Conservation (phyloP, 2,113 vertebrate genomes). For the Prunella fulvescens region DNA sequence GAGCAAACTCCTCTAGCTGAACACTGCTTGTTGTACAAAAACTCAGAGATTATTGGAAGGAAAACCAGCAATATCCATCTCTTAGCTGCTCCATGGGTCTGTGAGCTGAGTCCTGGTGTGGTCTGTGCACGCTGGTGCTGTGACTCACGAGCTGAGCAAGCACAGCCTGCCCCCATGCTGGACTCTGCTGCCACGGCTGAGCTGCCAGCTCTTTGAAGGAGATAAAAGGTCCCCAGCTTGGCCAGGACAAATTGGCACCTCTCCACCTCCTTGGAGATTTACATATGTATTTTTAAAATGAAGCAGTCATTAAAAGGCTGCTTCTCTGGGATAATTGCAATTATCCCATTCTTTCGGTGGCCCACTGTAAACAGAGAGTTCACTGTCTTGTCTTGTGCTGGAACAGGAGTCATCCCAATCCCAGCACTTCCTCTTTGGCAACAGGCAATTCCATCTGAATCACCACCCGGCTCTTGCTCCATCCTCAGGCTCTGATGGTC, state of each 20-base stretch:
- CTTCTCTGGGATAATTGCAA: slow-evolving; percentile 51
- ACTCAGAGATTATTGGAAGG: neutral
- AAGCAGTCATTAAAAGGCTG: slow-evolving; percentile 6
- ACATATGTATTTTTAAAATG: neutral
- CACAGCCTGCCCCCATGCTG: neutral
- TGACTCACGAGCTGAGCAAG: neutral
- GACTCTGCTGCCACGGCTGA: neutral
- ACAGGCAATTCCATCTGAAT: neutral
- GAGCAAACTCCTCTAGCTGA: neutral
- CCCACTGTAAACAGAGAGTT: slow-evolving; percentile 64
- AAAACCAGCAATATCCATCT: neutral
- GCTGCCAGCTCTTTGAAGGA: slow-evolving; percentile 16
- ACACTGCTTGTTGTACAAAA: neutral
- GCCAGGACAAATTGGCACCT: slow-evolving; percentile 10
- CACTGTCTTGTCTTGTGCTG: slow-evolving; percentile 59
- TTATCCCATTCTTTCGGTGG: slow-evolving; percentile 58
- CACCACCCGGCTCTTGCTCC: slow-evolving; percentile 48
- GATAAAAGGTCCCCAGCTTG: neutral
- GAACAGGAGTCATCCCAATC: slow-evolving; percentile 11
- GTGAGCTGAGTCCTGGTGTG: neutral
- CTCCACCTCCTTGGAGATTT: neutral
- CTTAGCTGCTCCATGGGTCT: neutral
- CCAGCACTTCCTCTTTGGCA: slow-evolving; percentile 64
- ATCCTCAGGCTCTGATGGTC: slow-evolving; percentile 24
- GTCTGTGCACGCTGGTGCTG: neutral